These are phyloP conservation scores for Microtus californicus DNA, from an alignment of 2,797 vertebrate genomes.

Conservation along the genomic window DNA sequence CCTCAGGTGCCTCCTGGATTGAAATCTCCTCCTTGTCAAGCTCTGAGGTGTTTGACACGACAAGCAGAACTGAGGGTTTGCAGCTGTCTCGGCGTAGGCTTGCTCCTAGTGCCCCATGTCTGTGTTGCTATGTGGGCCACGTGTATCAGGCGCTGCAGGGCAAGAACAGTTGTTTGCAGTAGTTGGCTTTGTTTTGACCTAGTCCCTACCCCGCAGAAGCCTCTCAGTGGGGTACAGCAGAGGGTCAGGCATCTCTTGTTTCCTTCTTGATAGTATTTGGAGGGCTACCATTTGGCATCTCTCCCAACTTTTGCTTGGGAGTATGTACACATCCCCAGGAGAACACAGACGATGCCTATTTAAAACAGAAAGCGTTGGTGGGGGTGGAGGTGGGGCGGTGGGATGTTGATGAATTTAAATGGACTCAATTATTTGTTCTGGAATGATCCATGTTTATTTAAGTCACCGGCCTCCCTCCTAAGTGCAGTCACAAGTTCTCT, in stretches of 20 bases:
- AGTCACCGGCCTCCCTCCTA: constrained; percentile 21
- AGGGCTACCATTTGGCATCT: not conserved
- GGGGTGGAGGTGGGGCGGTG: too few relatives aligned
- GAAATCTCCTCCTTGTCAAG: not conserved
- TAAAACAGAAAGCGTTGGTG: not conserved
- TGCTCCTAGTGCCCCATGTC: not conserved
- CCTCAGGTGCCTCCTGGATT: not conserved
- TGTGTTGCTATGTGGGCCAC: not conserved
- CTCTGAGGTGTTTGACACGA: not conserved
- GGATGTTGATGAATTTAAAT: constrained; percentile 20
- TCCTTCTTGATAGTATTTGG: not conserved
- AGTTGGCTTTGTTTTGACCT: constrained; percentile 52
- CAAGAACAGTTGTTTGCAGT: constrained; percentile 63
- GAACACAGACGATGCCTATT: not conserved
- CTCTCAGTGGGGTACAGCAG: not conserved
- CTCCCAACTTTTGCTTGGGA: not conserved
- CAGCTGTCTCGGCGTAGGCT: constrained; percentile 58
- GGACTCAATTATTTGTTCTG: constrained; percentile 19
- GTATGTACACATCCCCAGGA: not conserved
- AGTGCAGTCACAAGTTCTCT: constrained; percentile 1
- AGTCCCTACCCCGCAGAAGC: not conserved
- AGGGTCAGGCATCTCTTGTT: constrained; percentile 63
- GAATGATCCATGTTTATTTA: not conserved
- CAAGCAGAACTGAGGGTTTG: not conserved
- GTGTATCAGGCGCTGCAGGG: not conserved